Conservation (phyloP, 2,888 invertebrate species). For the Meghimatium bilineatum region DNA sequence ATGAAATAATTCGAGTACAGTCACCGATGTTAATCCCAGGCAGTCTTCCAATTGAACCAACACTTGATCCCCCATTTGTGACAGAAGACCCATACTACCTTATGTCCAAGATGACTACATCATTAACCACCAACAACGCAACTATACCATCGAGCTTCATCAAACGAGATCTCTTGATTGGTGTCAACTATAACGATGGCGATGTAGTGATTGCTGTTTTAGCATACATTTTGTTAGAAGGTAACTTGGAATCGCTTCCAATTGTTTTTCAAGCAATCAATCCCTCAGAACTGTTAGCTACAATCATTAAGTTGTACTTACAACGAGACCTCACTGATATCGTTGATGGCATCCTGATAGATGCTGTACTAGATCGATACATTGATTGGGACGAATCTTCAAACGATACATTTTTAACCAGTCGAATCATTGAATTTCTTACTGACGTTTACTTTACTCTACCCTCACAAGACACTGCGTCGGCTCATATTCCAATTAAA, state of each 20-base stretch:
- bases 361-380: slow-evolving; percentile 7
- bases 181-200: slow-evolving; percentile 17
- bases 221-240: background rate
- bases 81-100: background rate
- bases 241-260: background rate
- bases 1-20: background rate
- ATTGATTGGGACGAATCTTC: slow-evolving; percentile 4
- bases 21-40: background rate
- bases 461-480: slow-evolving; percentile 9
- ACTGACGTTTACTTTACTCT: slow-evolving; percentile 22
- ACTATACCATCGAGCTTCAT: background rate
- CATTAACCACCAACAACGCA: background rate
- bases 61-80: background rate
- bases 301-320: background rate
- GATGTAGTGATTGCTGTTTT: background rate
- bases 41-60: slow-evolving; percentile 14
- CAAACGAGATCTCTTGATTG: slow-evolving; percentile 15
- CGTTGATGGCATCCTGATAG: background rate
- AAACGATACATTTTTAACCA: background rate
- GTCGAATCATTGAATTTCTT: background rate
- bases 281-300: background rate
- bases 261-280: background rate
- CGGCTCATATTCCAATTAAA: background rate
- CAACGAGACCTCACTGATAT: background rate
- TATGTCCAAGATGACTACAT: background rate